Evolutionary conservation across 2,888 invertebrate genomes (phyloP).

Genomic region (Operophtera brumata): DNA sequence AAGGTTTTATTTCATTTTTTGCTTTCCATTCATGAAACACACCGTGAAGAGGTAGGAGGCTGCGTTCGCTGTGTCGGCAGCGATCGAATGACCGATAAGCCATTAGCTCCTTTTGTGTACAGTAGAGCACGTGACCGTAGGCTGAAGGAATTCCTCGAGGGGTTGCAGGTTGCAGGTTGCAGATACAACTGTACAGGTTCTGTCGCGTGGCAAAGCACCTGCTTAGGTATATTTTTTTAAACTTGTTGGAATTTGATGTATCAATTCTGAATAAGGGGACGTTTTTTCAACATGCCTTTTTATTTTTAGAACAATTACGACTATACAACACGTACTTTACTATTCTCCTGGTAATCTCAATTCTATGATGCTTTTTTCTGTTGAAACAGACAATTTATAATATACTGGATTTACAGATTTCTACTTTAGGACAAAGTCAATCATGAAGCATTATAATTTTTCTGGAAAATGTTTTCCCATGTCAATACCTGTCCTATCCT

Average conservation of each 20-base stretch:
- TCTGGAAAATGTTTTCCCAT: too few species aligned
- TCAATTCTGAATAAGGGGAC: not conserved
- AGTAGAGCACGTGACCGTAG: slow-evolving; percentile 68
- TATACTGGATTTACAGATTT: too few species aligned
- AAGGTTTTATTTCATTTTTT: slow-evolving; percentile 55
- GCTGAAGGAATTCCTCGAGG: slow-evolving; percentile 55
- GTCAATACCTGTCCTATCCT: too few species aligned
- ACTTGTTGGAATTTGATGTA: slow-evolving; percentile 12
- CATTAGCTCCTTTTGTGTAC: slow-evolving; percentile 67
- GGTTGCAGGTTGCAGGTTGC: slow-evolving; percentile 30
- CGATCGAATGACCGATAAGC: slow-evolving; percentile 71
- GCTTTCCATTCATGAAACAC: slow-evolving; percentile 68
- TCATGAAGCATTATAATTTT: too few species aligned
- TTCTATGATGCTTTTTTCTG: too few species aligned
- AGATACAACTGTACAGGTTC: slow-evolving; percentile 16
- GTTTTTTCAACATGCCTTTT: not conserved
- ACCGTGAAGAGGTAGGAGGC: slow-evolving; percentile 58
- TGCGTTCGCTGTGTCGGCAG: slow-evolving; percentile 49
- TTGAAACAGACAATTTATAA: too few species aligned
- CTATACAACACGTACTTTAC: too few species aligned
- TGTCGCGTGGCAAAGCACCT: slow-evolving; percentile 23
- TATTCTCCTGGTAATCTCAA: too few species aligned
- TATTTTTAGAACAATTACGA: too few species aligned
- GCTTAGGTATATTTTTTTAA: slow-evolving; percentile 1
- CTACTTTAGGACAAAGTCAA: too few species aligned